A percentile compares a stretch with the other conserved stretches of the same genome.
phyloP scores from a whole-genome alignment of 2,797 vertebrate genomes.

The Sebastes steindachneri region DNA sequence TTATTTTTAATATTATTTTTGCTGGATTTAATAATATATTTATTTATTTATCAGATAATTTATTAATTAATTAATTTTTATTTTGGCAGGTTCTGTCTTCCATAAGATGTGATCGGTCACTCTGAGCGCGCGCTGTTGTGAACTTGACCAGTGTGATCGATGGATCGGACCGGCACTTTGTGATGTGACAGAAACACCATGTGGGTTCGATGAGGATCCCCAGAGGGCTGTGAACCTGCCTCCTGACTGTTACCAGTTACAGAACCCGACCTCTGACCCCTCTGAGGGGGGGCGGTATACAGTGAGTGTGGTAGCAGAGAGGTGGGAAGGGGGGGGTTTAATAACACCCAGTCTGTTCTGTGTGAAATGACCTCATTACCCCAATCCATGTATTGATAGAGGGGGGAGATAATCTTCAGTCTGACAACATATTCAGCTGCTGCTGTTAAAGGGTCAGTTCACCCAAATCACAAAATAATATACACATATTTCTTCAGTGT shows the following conservation, averaged over 20 bases:
- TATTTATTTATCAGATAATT: too few relatives aligned
- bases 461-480: not conserved
- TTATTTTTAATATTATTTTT: too few relatives aligned
- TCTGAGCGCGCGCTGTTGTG: not conserved
- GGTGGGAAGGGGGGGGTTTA: not conserved
- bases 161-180: not conserved
- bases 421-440: not conserved
- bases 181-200: not conserved
- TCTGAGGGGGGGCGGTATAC: not conserved
- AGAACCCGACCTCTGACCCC: constrained; percentile 40
- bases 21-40: too few relatives aligned
- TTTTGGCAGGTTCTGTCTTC: too few relatives aligned
- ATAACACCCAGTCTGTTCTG: constrained; percentile 55
- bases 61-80: too few relatives aligned
- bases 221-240: constrained; percentile 28
- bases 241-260: constrained; percentile 45
- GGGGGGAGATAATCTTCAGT: constrained; percentile 24
- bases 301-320: not conserved
- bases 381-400: constrained; percentile 58
- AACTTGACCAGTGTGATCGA: not conserved
- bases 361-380: constrained; percentile 73
- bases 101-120: not conserved
- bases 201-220: constrained; percentile 22
- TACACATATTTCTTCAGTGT: not conserved
- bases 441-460: constrained; percentile 14